These are phyloP conservation scores for Hydrolagus colliei DNA, from an alignment of 2,797 vertebrate genomes.

Conservation along the genomic window DNA sequence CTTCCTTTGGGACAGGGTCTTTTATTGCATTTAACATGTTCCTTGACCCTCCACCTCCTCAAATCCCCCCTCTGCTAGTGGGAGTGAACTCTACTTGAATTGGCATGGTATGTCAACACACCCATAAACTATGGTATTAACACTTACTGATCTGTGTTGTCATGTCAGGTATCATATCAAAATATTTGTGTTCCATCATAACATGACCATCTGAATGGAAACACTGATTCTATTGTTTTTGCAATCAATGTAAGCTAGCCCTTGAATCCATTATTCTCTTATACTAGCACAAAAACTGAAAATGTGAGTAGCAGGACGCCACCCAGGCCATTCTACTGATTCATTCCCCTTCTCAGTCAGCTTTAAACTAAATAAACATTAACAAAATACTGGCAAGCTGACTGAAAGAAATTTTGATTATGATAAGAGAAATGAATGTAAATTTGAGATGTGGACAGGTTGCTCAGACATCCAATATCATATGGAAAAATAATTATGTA, in stretches of 20 bases:
- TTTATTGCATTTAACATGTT: background rate
- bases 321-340: background rate
- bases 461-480: background rate
- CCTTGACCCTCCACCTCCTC: background rate
- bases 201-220: background rate
- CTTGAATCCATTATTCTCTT: background rate
- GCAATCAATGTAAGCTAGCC: background rate
- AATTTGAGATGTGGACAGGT: background rate
- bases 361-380: background rate
- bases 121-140: background rate
- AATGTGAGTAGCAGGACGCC: background rate
- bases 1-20: background rate
- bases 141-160: background rate
- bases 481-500: background rate
- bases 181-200: constrained; percentile 5
- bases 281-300: background rate
- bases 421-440: background rate
- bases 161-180: background rate
- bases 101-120: background rate
- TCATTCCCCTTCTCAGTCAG: background rate
- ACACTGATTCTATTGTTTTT: constrained; percentile 14
- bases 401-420: background rate
- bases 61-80: background rate
- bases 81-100: background rate
- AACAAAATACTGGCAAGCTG: background rate